These are phyloP conservation scores for Cisticola juncidis DNA, from an alignment of 2,113 vertebrate species.

Conservation along the genomic window DNA sequence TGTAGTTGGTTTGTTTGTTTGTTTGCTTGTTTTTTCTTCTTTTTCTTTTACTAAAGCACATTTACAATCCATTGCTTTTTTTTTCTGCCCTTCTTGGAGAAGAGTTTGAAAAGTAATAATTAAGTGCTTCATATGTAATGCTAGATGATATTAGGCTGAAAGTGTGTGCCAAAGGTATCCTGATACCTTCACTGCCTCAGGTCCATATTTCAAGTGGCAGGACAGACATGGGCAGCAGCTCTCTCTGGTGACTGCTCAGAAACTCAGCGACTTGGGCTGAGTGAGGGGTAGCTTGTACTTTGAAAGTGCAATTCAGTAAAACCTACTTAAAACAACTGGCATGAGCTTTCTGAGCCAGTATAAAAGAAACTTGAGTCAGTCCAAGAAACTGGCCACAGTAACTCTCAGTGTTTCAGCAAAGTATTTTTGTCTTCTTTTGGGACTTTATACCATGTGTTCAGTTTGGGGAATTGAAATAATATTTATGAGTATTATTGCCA, in stretches of 20 bases:
- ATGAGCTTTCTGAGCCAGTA: neutral
- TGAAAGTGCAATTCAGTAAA: neutral
- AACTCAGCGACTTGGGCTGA: neutral
- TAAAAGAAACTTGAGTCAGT: neutral
- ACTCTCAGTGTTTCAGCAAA: neutral
- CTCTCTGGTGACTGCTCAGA: neutral
- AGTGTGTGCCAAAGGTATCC: neutral
- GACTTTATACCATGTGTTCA: neutral
- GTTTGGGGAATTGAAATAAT: neutral
- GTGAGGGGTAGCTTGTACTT: neutral
- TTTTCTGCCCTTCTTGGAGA: neutral
- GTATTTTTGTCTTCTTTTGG: neutral
- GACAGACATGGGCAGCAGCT: neutral
- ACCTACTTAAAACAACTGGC: neutral
- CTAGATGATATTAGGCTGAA: neutral
- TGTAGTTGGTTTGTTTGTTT: no score
- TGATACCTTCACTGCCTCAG: neutral
- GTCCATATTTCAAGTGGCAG: neutral
- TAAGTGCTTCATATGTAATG: neutral
- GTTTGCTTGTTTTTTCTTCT: fast-evolving
- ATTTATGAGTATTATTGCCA: neutral
- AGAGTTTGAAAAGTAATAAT: neutral
- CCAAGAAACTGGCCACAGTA: neutral
- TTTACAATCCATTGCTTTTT: neutral
- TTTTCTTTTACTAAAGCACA: neutral